Base-by-base conservation (phyloP, 1,140 invertebrate species). In the Drosophila setifemur region DNA sequence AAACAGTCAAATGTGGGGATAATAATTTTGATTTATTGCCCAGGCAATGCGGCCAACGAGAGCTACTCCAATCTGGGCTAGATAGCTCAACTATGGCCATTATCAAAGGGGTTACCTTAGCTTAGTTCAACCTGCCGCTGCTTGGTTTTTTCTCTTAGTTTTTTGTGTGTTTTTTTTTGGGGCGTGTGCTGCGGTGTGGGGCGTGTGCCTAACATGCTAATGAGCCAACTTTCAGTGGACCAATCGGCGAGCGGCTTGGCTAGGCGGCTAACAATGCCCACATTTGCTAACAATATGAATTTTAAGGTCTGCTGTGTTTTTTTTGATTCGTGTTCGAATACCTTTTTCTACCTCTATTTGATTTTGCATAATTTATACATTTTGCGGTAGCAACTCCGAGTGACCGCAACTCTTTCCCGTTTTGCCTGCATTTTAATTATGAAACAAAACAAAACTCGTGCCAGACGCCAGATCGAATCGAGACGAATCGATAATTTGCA, bases 11-110 rank as follows among this genome's bases (percentile, higher is more conserved):
- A 83, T 79, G 79, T 75, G 81, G 63, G 79, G 79, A 83, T 83
- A 83, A 83, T 83, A 83, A 83, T 83, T 85, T 83, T 83, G 79
- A 83, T 83, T 83, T 83, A 83, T 83, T 83, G 81, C 70, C 55
- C 50, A 53, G 54, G 78, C 61, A 45, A 55, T 37, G 28, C 63
- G 50, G 42, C 45, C 60, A 53, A 49, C 53, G 5, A 69, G 26
- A 53, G 14, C 16, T 11, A 40, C 25, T 28, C 48, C 47, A 77
- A 85, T 74, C 74, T 83, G 42, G 52, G 79, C 75, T 43, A 85
- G 78, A 83, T 83, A 83, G 58, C 78, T 83, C 74, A 79, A 78
- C 57, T 43, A 35, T 18, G 37, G 60, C 44, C 43, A 66, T 77
- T 83, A 83, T 83, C 79, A 85, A 58, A 29, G 43, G 33, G 37